These are phyloP conservation scores for Odocoileus virginianus DNA, from an alignment of 2,113 vertebrate genomes.

Conservation along the genomic window DNA sequence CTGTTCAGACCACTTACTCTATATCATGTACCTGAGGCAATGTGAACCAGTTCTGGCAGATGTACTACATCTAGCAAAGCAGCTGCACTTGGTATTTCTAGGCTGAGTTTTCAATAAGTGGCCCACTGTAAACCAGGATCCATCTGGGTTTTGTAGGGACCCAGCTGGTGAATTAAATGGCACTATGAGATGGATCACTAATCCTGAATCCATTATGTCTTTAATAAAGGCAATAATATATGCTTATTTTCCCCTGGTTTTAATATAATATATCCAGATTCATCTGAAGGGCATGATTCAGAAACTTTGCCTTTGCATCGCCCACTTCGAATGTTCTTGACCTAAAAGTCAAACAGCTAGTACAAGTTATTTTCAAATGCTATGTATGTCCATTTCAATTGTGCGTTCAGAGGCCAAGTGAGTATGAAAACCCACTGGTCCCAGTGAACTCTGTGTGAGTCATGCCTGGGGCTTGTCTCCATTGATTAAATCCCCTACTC, in stretches of 20 bases:
- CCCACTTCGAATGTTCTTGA: background rate
- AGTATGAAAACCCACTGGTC: background rate
- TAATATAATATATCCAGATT: background rate
- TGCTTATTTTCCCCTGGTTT: background rate
- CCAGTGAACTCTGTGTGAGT: background rate
- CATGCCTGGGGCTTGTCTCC: background rate
- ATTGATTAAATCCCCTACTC: background rate
- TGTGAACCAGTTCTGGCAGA: background rate
- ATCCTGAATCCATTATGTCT: background rate
- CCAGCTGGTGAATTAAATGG: background rate
- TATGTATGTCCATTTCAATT: background rate
- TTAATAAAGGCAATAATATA: background rate
- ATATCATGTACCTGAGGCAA: no score
- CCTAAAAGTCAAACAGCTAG: background rate
- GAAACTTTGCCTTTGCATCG: background rate
- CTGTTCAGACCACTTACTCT: background rate
- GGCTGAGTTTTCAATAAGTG: background rate
- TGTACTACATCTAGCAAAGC: background rate
- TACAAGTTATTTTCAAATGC: background rate
- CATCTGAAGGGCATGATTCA: background rate
- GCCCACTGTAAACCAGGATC: background rate
- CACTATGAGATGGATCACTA: background rate
- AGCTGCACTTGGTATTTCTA: background rate
- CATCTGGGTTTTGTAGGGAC: background rate
- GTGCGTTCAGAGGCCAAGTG: background rate